Evolutionary conservation across 2,888 invertebrate species (phyloP), one percentile per base, ranked within the genome.

Genomic region (Dendrolimus houi): DNA sequence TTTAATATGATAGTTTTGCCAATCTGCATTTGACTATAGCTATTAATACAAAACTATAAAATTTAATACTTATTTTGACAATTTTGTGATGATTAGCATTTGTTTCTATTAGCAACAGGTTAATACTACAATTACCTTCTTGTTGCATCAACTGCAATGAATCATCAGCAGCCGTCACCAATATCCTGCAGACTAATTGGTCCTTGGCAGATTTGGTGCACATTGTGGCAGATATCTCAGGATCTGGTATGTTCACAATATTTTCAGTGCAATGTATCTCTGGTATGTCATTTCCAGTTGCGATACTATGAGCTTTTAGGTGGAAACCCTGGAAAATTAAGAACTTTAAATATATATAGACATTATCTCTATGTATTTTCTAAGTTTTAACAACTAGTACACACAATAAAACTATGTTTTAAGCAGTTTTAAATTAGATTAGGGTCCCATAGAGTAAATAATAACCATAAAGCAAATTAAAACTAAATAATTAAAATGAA

Each of bases 161-260:
- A 64, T 95, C 92, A 72, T 96, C 96, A 47, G 92, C 92, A 0
- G 93, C 94, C 7, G 90, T 87, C 8, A 95, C 70, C 47, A 96
- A 75, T 60, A 94, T 81, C 57, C 94, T 86, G 70, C 96, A 96
- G 8, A 90, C 86, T 12, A 83, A 75, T 62, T 79, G 78, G 7
- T 89, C 87, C 41, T 77, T 75, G 1, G 89, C 87, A 54, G 92
- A 87, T 59, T 89, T 92, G 62, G 91, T 92, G 63, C 94, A 93
- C 60, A 92, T 79, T 0, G 87, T 86, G 0, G 92, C 89, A 2
- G 88, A 69, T 12, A 94, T 72, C 58, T 79, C 83, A 0, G 92
- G 90, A 58, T 81, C 79, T 0, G 86, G 82, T 1, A 82, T 71
- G 1, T 71, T 71, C 6, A 91, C 72, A 40, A 82, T 77, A 0